These are phyloP conservation scores for Puntigrus tetrazona DNA, from an alignment of 2,113 vertebrate genomes.

Conservation along the genomic window DNA sequence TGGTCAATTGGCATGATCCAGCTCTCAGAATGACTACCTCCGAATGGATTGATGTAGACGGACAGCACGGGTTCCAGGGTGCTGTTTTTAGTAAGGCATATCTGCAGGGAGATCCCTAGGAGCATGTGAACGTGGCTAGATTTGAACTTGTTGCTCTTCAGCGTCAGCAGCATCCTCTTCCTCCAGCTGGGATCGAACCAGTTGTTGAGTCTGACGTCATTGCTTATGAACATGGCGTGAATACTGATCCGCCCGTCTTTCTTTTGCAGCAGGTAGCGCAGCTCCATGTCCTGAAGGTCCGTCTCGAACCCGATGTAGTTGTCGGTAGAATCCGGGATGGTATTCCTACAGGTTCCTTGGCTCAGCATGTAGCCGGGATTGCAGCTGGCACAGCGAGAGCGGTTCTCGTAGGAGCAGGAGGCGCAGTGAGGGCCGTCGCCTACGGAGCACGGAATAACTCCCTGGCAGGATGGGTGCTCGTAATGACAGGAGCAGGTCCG, in stretches of 20 bases:
- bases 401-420: slow-evolving; percentile 80
- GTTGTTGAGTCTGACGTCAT: slow-evolving; percentile 79
- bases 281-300: slow-evolving; percentile 79
- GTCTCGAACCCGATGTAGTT: slow-evolving; percentile 83
- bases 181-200: slow-evolving; percentile 84
- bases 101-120: slow-evolving; percentile 79
- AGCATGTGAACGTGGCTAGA: slow-evolving; percentile 83
- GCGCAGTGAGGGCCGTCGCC: slow-evolving; percentile 75
- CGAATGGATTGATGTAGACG: slow-evolving; percentile 82
- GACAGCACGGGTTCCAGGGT: slow-evolving; percentile 80
- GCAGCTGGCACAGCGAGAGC: slow-evolving; percentile 78
- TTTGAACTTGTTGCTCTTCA: slow-evolving; percentile 84
- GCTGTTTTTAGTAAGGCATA: slow-evolving; percentile 84
- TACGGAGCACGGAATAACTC: slow-evolving; percentile 75
- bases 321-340: slow-evolving; percentile 80
- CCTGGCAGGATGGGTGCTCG: slow-evolving; percentile 76
- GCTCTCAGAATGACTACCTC: slow-evolving; percentile 82
- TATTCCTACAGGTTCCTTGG: slow-evolving; percentile 76
- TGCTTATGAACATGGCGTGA: slow-evolving; percentile 83
- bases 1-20: slow-evolving; percentile 83
- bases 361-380: slow-evolving; percentile 79
- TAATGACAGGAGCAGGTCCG: slow-evolving; percentile 78
- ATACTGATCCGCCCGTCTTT: slow-evolving; percentile 76
- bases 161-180: slow-evolving; percentile 81
- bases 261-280: slow-evolving; percentile 78